A percentile compares a stretch with the other conserved stretches of the same genome.
Conservation (phyloP, 2,888 invertebrate species). For the Watsonalla binaria region DNA sequence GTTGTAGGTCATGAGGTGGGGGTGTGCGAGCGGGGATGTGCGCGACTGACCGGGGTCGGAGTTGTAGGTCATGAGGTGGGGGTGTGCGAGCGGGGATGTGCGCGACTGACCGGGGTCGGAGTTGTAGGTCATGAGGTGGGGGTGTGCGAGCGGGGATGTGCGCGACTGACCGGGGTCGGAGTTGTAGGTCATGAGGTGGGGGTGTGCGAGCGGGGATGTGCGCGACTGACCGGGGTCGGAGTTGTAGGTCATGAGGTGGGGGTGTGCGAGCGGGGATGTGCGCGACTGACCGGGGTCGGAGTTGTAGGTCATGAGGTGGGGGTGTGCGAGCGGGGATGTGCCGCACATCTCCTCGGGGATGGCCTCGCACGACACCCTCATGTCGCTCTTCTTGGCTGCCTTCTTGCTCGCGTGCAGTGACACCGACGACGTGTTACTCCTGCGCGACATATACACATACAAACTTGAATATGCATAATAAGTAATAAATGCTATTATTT, state of each 20-base stretch:
- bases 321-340: conserved; percentile 82
- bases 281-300: conserved; percentile 57
- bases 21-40: no score
- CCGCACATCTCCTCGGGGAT: conserved; percentile 93
- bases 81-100: no score
- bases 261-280: background rate
- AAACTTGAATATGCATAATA: no score
- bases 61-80: no score
- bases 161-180: no score
- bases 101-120: no score
- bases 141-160: no score
- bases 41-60: no score
- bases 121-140: no score
- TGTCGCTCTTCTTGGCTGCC: conserved; percentile 85
- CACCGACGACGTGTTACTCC: conserved; percentile 31
- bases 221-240: no score
- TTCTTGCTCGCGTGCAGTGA: conserved; percentile 76
- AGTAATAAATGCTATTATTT: no score
- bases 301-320: conserved; percentile 59
- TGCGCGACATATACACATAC: conserved; percentile 6
- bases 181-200: background rate
- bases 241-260: background rate
- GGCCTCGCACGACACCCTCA: conserved; percentile 92
- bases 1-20: no score
- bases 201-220: background rate